Evolutionary conservation across 2,113 vertebrate genomes (phyloP).

Genomic region (Dromas ardeola): DNA sequence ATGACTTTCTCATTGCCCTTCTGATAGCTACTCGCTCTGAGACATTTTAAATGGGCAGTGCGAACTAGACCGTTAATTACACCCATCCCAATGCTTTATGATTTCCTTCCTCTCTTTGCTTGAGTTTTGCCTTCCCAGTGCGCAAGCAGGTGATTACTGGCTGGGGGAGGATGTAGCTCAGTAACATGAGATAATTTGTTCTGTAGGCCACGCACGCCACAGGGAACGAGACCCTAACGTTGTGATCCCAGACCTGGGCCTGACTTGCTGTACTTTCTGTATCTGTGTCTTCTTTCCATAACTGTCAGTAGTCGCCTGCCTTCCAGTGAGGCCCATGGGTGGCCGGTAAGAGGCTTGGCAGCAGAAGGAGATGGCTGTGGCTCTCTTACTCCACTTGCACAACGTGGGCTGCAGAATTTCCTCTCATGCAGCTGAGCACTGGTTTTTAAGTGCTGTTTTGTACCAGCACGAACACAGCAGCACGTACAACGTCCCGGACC

Average conservation of each 20-base stretch:
- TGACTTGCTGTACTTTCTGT: background rate
- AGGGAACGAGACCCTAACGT: background rate
- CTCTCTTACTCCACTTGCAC: background rate
- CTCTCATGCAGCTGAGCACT: background rate
- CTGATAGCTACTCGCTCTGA: background rate
- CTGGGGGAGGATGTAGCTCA: background rate
- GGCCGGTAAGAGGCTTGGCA: background rate
- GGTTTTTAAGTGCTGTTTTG: background rate
- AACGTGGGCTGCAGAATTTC: background rate
- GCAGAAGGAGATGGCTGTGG: background rate
- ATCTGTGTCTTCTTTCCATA: background rate
- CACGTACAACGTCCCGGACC: background rate
- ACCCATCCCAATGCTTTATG: background rate
- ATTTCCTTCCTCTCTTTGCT: background rate
- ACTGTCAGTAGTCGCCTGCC: background rate
- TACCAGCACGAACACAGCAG: background rate
- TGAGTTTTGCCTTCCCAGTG: background rate
- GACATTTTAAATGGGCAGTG: background rate
- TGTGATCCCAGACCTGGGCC: background rate
- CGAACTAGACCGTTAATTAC: background rate
- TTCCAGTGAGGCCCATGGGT: background rate
- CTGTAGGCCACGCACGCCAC: fast-evolving
- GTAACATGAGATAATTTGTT: background rate
- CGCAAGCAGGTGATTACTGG: background rate
- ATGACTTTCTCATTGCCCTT: background rate